Evolutionary conservation across 2,113 vertebrate species (phyloP), one percentile per base, ranked within the genome.

Genomic region (Hemiprocne comata): DNA sequence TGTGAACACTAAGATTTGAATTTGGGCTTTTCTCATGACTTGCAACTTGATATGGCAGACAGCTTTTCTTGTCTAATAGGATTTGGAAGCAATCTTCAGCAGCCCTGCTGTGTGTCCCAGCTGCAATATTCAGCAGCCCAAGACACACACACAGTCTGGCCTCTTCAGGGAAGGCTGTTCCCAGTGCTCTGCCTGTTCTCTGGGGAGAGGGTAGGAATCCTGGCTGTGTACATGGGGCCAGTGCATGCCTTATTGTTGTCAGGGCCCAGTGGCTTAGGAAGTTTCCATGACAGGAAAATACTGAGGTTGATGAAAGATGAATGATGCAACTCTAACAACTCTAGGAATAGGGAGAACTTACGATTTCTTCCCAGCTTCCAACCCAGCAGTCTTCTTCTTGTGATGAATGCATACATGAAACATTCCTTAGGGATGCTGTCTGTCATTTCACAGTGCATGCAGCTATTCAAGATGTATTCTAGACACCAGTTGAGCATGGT

Each of bases 341-440:
- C 16, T 15, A 76, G 5, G 19, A 42, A 40, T 10, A 31, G 13
- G 6, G 6, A 36, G 25, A 57, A 40, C 17, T 57, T 17, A 4
- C 0, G 6, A 26, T 57, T 81, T 73, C 42, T 72, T 26, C 31
- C 48, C 14, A 20, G 0, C 42, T 62, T 72, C 48, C 23, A n/a
- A 48, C 58, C 57, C 19, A 4, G 33, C 42, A 3, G 7, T 1
- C 26, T 83, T 44, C 17, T 51, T 51, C 38, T 13, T 8, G 5
- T 40, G 25, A 21, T 54, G 17, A n/a, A 53, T 38, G 6, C 18
- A 9, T 58, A 42, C 42, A 25, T 57, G 58, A 64, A 11, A 31
- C 53, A 17, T 51, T n/a, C 28, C 66, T 33, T 42, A 11, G 38
- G 0, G 10, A 64, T 57, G 42, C 44, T 36, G 42, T 24, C 1